Evolutionary conservation across 2,888 invertebrate genomes (phyloP).

Genomic region (Diaphora mendica): DNA sequence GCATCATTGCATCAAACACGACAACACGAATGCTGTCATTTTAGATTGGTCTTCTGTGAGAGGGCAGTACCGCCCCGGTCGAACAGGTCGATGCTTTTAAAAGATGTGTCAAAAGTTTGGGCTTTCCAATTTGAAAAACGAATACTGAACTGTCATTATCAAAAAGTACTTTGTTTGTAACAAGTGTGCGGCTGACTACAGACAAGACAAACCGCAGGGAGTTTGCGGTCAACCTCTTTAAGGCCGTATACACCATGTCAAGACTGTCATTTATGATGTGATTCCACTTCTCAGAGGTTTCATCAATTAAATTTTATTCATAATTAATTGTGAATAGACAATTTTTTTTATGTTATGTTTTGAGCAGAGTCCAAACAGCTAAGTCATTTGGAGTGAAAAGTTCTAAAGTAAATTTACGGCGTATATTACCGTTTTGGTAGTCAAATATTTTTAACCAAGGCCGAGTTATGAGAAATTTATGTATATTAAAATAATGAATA

Average conservation of each 20-base stretch:
- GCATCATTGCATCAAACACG: no score
- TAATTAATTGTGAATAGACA: background rate
- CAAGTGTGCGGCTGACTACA: conserved; percentile 4
- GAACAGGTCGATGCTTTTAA: no score
- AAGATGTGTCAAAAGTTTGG: no score
- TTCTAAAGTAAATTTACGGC: no score
- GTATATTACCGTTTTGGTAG: no score
- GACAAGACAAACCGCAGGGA: background rate
- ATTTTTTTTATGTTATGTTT: background rate
- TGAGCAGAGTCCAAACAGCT: background rate
- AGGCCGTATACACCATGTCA: background rate
- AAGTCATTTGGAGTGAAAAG: background rate
- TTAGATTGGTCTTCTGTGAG: no score
- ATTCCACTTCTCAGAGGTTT: background rate
- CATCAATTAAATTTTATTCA: background rate
- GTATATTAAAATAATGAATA: background rate
- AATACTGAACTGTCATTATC: background rate
- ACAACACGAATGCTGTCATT: no score
- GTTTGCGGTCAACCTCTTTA: conserved; percentile 4
- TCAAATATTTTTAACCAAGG: no score
- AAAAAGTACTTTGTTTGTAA: background rate
- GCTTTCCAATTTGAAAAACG: background rate
- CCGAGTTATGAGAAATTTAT: background rate
- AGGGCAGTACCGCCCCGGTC: no score
- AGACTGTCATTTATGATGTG: background rate